phyloP scores from a whole-genome alignment of 2,888 invertebrate species.

The Tachina grossa region DNA sequence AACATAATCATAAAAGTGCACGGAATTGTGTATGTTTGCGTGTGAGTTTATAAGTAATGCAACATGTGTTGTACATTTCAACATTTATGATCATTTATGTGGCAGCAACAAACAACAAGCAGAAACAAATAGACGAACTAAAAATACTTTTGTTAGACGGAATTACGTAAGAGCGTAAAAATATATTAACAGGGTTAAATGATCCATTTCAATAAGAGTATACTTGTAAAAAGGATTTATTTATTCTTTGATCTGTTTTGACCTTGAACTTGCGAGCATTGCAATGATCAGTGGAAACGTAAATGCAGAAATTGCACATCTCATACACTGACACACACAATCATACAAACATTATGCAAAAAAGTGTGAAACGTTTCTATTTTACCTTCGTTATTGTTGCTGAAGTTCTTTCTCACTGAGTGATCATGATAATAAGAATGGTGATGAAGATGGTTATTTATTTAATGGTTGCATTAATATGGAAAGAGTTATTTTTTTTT shows the following conservation, averaged over 20 bases:
- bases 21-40: conserved; percentile 2
- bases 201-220: conserved; percentile 42
- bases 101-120: conserved; percentile 28
- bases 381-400: conserved; percentile 30
- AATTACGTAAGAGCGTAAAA: conserved; percentile 46
- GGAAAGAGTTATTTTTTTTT: conserved; percentile 58
- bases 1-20: conserved; percentile 61
- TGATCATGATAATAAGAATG: conserved; percentile 23
- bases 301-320: conserved; percentile 14
- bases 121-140: conserved; percentile 25
- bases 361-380: conserved; percentile 52
- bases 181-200: conserved; percentile 42
- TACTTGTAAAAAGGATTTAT: conserved; percentile 48
- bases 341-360: conserved; percentile 36
- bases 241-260: conserved; percentile 54
- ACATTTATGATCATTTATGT: conserved; percentile 47
- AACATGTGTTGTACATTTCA: conserved; percentile 40
- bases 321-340: not conserved
- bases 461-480: conserved; percentile 62
- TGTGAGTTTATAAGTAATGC: not conserved
- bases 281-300: conserved; percentile 19
- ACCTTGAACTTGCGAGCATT: conserved; percentile 74
- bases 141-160: conserved; percentile 37
- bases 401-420: not conserved
- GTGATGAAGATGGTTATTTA: conserved; percentile 25